Evolutionary conservation across 23 tunicate genomes (phyloP), one percentile per base, ranked within the genome.

Genomic region (Diplosoma virens): DNA sequence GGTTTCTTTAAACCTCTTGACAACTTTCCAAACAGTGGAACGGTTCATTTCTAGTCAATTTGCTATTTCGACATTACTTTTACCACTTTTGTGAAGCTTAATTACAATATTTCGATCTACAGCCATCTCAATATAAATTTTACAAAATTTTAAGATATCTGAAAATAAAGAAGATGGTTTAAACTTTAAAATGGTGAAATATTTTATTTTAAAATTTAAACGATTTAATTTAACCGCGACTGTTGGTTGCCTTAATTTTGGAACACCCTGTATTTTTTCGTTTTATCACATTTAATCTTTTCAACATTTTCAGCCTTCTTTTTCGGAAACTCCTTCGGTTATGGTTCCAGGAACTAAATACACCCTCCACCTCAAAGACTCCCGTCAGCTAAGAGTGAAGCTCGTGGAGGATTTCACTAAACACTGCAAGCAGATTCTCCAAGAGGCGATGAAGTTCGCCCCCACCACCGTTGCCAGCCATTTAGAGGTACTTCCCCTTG

Each of bases 401-500:
- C 56, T 95, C 7, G 85, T 88, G 18, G 79, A 83, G 23, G 99
- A 88, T 79, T 95, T 84, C 59, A 83, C 76, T 5, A 79, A 81
- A 23, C 85, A 86, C 31, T 89, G 92, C 65, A 55, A 78, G 21
- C 53, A 58, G 21, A 76, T 83, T 0, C 27, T 95, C 33, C 75
- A 54, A 0, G 88, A 85, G 65, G 99, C 99, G 22, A 66, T 89
- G 24, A 84, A 79, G 71, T 84, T 76, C 78, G 99, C 96, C n/a
- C 96, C 96, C 7, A 47, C 81, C 24, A 67, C 89, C 6, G 82
- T 97, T 9, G 72, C 81, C 24, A 84, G 93, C 53, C 99, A 95
- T 65, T 58, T 95, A 20, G 93, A 88, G 82, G 99, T 88, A 31
- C 25, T n/a, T n/a, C n/a, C n/a, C n/a, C n/a, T n/a, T n/a, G n/a